Conservation (phyloP, 2,113 vertebrate species). For the Promerops cafer region DNA sequence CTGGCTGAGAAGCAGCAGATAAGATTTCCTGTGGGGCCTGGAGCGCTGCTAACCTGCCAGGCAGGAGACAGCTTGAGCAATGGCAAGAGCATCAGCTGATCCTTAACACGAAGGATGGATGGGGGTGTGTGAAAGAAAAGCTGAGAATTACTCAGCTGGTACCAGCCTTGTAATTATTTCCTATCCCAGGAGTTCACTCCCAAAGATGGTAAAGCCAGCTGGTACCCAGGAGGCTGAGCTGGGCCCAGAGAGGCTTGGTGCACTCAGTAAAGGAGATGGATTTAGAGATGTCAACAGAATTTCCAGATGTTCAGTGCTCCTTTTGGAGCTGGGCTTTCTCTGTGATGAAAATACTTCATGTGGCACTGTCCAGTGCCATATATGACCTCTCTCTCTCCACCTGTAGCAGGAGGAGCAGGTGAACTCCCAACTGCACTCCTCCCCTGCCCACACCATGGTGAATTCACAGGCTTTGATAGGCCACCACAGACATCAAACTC, state of each 20-base stretch:
- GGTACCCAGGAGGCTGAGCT: not conserved
- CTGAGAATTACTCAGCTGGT: not conserved
- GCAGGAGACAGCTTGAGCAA: conserved; percentile 11
- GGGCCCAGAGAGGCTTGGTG: not conserved
- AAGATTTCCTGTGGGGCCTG: not conserved
- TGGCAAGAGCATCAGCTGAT: conserved; percentile 2
- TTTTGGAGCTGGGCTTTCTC: not conserved
- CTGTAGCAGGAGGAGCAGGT: not conserved
- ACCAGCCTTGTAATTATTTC: conserved; percentile 17
- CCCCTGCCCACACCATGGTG: not conserved
- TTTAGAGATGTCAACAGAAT: not conserved
- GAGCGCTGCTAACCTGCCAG: not conserved
- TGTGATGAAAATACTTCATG: not conserved
- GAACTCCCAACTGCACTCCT: not conserved
- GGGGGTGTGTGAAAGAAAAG: not conserved
- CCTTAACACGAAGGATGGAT: not conserved
- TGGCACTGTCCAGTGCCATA: not conserved
- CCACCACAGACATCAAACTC: not conserved
- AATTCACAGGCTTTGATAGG: not conserved
- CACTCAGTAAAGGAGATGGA: not conserved
- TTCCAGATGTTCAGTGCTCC: not conserved
- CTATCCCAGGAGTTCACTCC: not conserved
- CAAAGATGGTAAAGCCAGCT: not conserved
- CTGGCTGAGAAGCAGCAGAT: not conserved
- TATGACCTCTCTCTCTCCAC: not conserved